Conservation (phyloP, 2,888 invertebrate genomes). For the Punctoribates punctum region DNA sequence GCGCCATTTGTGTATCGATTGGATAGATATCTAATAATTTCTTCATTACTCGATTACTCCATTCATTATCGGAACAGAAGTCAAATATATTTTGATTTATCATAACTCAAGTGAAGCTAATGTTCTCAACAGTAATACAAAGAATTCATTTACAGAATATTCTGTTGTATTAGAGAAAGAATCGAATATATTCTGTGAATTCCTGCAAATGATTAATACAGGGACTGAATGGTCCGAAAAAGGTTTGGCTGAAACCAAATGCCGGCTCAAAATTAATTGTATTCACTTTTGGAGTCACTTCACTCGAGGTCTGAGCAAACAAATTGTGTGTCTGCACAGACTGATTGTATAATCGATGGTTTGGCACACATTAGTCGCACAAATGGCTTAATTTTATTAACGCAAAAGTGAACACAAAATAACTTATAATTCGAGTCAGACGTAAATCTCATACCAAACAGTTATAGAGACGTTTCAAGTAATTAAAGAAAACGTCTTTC, state of each 20-base stretch:
- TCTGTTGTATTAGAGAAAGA: too few species aligned
- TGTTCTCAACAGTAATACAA: too few species aligned
- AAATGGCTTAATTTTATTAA: constrained; percentile 30
- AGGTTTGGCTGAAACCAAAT: not conserved
- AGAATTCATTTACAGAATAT: too few species aligned
- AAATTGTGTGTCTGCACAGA: not conserved
- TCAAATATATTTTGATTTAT: too few species aligned
- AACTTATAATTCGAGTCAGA: not conserved
- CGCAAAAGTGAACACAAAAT: constrained; percentile 1
- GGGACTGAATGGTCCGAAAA: too few species aligned
- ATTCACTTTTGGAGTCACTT: not conserved
- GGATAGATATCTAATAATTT: too few species aligned
- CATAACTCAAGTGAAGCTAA: too few species aligned
- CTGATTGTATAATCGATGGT: constrained; percentile 10
- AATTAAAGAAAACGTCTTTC: constrained; percentile 27
- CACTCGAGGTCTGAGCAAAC: not conserved
- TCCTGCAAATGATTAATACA: too few species aligned
- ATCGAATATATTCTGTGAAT: too few species aligned
- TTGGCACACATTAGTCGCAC: constrained; percentile 6
- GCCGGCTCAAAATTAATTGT: not conserved
- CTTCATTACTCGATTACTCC: too few species aligned
- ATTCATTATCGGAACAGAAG: too few species aligned
- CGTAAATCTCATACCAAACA: not conserved
- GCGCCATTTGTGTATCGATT: too few species aligned
- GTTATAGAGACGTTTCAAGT: not conserved